A percentile compares a stretch with the other conserved stretches of the same genome.
These are phyloP conservation scores for Ciconia boyciana DNA, from an alignment of 2,113 vertebrate species.

Conservation along the genomic window DNA sequence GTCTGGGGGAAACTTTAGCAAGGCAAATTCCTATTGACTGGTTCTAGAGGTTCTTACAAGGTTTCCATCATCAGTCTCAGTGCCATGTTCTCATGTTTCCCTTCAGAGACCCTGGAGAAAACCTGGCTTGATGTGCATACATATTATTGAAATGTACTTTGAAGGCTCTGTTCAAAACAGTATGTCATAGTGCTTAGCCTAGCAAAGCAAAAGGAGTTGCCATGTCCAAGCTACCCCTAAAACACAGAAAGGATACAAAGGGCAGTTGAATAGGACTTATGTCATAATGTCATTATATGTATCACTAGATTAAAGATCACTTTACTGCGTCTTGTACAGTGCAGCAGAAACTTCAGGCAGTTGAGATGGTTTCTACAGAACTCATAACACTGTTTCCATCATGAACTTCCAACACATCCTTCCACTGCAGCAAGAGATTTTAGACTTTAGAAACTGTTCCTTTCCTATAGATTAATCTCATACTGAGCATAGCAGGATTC, in stretches of 20 bases:
- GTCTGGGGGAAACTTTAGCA: neutral
- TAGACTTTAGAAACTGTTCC: neutral
- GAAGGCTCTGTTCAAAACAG: neutral
- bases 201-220: neutral
- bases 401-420: neutral
- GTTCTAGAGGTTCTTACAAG: neutral
- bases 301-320: neutral
- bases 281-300: neutral
- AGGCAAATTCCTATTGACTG: neutral
- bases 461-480: neutral
- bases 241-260: neutral
- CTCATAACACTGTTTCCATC: neutral
- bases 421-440: neutral
- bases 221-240: neutral
- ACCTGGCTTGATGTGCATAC: neutral
- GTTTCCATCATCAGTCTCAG: neutral
- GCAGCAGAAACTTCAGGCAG: neutral
- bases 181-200: neutral
- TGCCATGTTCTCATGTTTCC: neutral
- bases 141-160: neutral
- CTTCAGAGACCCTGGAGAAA: neutral
- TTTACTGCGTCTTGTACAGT: neutral
- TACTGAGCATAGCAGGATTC: neutral
- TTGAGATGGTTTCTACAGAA: neutral
- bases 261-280: neutral